These are phyloP conservation scores for Sceloporus tristichus DNA, from an alignment of 2,113 vertebrate species.

Conservation along the genomic window DNA sequence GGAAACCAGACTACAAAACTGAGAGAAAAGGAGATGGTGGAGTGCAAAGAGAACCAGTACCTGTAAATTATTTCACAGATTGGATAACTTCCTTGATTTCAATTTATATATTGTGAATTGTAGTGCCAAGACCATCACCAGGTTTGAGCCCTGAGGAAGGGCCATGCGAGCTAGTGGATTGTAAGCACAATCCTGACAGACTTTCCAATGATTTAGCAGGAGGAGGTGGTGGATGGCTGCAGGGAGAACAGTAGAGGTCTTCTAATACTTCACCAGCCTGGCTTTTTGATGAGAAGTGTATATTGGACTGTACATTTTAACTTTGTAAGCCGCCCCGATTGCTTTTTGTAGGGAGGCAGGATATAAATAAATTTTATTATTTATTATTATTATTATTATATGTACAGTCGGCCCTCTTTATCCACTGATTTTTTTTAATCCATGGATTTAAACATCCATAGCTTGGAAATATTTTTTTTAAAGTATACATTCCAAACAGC, in stretches of 20 bases:
- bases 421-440: too few species aligned
- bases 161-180: background rate
- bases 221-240: background rate
- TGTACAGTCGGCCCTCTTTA: too few species aligned
- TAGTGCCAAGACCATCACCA: background rate
- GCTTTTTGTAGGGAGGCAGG: too few species aligned
- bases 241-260: background rate
- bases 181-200: too few species aligned
- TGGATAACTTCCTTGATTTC: background rate
- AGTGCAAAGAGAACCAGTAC: background rate
- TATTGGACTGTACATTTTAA: too few species aligned
- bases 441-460: too few species aligned
- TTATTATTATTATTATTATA: too few species aligned
- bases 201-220: background rate
- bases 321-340: too few species aligned
- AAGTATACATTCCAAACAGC: too few species aligned
- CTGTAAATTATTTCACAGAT: background rate
- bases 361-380: too few species aligned
- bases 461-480: too few species aligned
- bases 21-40: background rate
- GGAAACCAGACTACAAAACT: background rate
- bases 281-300: background rate
- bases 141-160: background rate
- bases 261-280: background rate
- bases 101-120: background rate